These are phyloP conservation scores for Volucella zonaria DNA, from an alignment of 2,888 invertebrate genomes.

Conservation along the genomic window DNA sequence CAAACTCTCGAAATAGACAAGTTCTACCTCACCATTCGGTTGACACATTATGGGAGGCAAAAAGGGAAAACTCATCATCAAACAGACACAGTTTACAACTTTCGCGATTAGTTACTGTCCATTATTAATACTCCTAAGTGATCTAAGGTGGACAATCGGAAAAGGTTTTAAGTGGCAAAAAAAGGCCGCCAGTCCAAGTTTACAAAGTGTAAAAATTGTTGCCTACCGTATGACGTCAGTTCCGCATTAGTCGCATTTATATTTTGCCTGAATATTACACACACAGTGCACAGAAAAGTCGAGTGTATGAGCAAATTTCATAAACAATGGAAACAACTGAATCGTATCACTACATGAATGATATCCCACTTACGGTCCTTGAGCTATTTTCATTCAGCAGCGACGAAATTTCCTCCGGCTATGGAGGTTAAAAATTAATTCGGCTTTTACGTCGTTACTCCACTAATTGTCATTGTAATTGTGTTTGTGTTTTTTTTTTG, in stretches of 20 bases:
- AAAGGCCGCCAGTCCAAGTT: conserved; percentile 9
- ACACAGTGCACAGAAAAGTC: conserved; percentile 3
- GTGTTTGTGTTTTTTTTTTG: conserved; percentile 1
- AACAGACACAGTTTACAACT: conserved; percentile 38
- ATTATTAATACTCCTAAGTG: conserved; percentile 56
- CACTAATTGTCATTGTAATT: neutral
- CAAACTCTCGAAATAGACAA: conserved; percentile 68
- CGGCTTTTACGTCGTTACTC: neutral
- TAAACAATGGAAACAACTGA: conserved; percentile 75
- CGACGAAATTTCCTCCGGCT: conserved; percentile 67
- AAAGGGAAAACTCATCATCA: conserved; percentile 38
- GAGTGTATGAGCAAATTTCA: neutral
- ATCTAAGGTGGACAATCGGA: conserved; percentile 9
- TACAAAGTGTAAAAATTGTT: conserved; percentile 30
- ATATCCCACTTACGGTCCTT: conserved; percentile 82
- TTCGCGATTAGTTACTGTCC: conserved; percentile 43
- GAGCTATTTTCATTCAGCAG: conserved; percentile 78
- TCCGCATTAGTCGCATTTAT: conserved; percentile 22
- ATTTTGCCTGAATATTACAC: neutral
- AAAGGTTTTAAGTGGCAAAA: conserved; percentile 8
- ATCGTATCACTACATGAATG: conserved; percentile 76
- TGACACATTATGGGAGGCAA: conserved; percentile 54
- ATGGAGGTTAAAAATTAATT: conserved; percentile 68
- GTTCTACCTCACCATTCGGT: conserved; percentile 42
- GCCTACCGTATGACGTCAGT: conserved; percentile 53